These are phyloP conservation scores for Periophthalmus modestus DNA, from an alignment of 2,113 vertebrate species.

Conservation along the genomic window DNA sequence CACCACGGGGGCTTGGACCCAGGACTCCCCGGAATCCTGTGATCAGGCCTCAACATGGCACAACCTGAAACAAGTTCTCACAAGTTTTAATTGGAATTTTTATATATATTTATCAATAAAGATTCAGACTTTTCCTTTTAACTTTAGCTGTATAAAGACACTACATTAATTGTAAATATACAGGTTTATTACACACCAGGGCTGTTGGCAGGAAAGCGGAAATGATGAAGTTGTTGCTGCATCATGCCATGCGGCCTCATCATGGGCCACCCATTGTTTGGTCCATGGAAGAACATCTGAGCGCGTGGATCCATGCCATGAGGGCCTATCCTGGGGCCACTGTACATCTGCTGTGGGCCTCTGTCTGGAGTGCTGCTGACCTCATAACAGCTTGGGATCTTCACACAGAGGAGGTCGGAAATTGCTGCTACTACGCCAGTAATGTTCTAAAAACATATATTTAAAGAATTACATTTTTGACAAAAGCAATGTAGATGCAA, in stretches of 20 bases:
- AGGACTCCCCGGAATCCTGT: conserved; percentile 66
- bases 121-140: neutral
- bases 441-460: conserved; percentile 80
- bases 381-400: conserved; percentile 93
- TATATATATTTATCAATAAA: too few relatives aligned
- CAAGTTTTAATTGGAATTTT: neutral
- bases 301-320: conserved; percentile 62
- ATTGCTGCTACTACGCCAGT: conserved; percentile 84
- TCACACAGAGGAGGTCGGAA: conserved; percentile 78
- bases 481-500: neutral
- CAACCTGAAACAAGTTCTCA: conserved; percentile 68
- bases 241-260: conserved; percentile 71
- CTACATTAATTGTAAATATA: neutral
- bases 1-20: conserved; percentile 89
- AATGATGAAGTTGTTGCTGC: conserved; percentile 78
- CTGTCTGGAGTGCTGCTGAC: conserved; percentile 85
- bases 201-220: conserved; percentile 79
- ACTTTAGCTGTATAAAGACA: neutral
- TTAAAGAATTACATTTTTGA: neutral
- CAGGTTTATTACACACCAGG: conserved; percentile 80
- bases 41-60: conserved; percentile 75
- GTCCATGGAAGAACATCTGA: conserved; percentile 58
- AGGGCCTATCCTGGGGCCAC: conserved; percentile 56
- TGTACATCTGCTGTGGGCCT: conserved; percentile 74
- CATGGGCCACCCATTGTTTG: conserved; percentile 53